Evolutionary conservation across 2,797 vertebrate genomes (phyloP).

Genomic region (Leptatherina wallacei): DNA sequence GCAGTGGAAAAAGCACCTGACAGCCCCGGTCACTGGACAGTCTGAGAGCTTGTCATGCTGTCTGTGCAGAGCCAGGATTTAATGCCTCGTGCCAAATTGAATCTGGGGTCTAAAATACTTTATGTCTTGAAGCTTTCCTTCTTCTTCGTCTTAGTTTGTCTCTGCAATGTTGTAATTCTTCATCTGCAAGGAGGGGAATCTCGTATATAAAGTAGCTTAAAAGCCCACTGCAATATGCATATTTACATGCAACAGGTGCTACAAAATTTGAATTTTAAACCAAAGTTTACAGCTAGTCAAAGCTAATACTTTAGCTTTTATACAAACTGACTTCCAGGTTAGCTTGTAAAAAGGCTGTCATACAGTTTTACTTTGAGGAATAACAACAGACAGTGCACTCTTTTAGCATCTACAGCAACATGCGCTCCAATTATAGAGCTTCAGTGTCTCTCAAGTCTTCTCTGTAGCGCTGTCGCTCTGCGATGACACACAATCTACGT

Average conservation of each 20-base stretch:
- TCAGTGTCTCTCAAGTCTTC: conserved; percentile 15
- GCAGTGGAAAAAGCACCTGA: conserved; percentile 12
- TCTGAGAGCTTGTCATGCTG: conserved; percentile 33
- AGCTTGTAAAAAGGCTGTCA: conserved; percentile 17
- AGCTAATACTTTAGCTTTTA: neutral
- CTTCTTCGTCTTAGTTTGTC: neutral
- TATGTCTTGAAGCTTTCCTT: conserved; percentile 9
- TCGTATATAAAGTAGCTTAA: conserved; percentile 27
- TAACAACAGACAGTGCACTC: conserved; percentile 5
- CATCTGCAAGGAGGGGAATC: conserved; percentile 25
- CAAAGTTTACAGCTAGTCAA: neutral
- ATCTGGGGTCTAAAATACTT: conserved; percentile 45
- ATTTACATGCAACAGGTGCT: conserved; percentile 10
- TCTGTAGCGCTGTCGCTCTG: conserved; percentile 23
- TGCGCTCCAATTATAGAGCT: conserved; percentile 46
- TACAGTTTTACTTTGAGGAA: conserved; percentile 13
- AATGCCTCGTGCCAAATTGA: conserved; percentile 42
- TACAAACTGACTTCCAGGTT: conserved; percentile 2
- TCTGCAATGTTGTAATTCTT: conserved; percentile 6
- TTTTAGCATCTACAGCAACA: conserved; percentile 27
- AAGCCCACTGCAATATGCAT: neutral
- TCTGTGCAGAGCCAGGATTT: conserved; percentile 33
- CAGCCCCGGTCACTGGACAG: conserved; percentile 16
- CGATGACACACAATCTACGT: conserved; percentile 38
- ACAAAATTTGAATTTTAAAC: conserved; percentile 8